Percentiles rank a stretch among this genome's conserved stretches.
These are phyloP conservation scores for Platorchestia sp. DNA, from an alignment of 1,140 invertebrate genomes.

Conservation along the genomic window DNA sequence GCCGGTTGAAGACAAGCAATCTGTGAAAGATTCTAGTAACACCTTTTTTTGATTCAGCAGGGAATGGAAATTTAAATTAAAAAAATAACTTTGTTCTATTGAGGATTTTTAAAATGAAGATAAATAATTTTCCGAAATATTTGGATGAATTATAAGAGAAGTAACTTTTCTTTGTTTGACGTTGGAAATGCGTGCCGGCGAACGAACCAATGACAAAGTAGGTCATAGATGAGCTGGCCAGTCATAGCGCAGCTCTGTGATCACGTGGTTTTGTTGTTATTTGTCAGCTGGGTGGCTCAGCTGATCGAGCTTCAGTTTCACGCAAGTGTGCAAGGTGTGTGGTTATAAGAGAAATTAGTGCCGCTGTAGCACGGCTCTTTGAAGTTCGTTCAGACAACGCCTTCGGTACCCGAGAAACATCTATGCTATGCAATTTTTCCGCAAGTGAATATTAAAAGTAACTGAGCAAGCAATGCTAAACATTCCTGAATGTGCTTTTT, in stretches of 20 bases:
- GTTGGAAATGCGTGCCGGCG: conserved; percentile 61
- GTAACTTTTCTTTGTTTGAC: conserved; percentile 65
- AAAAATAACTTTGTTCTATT: too few species aligned
- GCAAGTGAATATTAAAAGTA: not conserved
- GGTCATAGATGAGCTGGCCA: conserved; percentile 69
- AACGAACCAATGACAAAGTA: conserved; percentile 69
- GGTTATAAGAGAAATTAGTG: not conserved
- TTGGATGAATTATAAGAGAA: not conserved
- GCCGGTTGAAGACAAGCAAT: too few species aligned
- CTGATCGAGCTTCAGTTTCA: conserved; percentile 67
- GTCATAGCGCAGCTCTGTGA: conserved; percentile 69
- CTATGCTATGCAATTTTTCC: not conserved
- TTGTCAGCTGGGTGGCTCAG: conserved; percentile 74
- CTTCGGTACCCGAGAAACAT: not conserved
- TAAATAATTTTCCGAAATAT: not conserved
- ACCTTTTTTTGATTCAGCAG: too few species aligned
- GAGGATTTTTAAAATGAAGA: too few species aligned
- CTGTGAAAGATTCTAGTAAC: too few species aligned
- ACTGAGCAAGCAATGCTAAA: conserved; percentile 8
- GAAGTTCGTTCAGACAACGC: not conserved
- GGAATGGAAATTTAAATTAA: too few species aligned
- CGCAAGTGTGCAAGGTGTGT: conserved; percentile 63
- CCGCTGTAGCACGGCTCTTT: not conserved
- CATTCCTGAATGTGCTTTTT: conserved; percentile 54
- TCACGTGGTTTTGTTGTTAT: conserved; percentile 78